Evolutionary conservation across 2,797 vertebrate genomes (phyloP), one percentile per base, ranked within the genome.

Genomic region (Champsocephalus gunnari): DNA sequence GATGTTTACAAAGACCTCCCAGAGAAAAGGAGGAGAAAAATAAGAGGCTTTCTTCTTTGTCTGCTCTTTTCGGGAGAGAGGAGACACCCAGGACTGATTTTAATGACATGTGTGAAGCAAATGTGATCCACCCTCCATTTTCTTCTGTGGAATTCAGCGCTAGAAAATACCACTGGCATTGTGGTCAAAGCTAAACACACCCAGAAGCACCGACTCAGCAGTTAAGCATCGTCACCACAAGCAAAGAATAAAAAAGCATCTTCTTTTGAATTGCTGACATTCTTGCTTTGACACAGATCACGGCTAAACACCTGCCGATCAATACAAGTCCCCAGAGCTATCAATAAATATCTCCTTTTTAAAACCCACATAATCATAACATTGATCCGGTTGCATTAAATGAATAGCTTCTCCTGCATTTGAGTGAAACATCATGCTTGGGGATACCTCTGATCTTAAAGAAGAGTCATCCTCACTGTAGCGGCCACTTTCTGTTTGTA

Each of bases 101-200:
- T 92, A 92, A 93, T 90, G 92, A 92, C 92, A 92, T 91, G 83
- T 93, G 92, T 87, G 86, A 89, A 91, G 82, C 90, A 94, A 93
- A 93, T 91, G 90, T 87, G 88, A 93, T 89, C 88, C 89, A 89
- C 88, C 86, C 88, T 83, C 71, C 67, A 68, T 82, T 83, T 77
- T 79, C 66, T 63, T 69, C 68, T 59, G 83, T 92, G 90, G 91
- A 92, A 92, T 92, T 86, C 75, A 71, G 82, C 65, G 71, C 83
- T 81, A 61, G 76, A 84, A 92, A 90, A 92, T 87, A 91, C 89
- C 91, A 83, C 66, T 24, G 51, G 77, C 80, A 79, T 74, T 90
- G 88, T 83, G 91, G 91, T 90, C 86, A 71, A 82, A 83, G 88
- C 85, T 72, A 80, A 28, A 86, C 90, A 88, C 87, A 87, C 85